phyloP scores from a whole-genome alignment of 1,140 invertebrate species.

The Rhyzopertha dominica region DNA sequence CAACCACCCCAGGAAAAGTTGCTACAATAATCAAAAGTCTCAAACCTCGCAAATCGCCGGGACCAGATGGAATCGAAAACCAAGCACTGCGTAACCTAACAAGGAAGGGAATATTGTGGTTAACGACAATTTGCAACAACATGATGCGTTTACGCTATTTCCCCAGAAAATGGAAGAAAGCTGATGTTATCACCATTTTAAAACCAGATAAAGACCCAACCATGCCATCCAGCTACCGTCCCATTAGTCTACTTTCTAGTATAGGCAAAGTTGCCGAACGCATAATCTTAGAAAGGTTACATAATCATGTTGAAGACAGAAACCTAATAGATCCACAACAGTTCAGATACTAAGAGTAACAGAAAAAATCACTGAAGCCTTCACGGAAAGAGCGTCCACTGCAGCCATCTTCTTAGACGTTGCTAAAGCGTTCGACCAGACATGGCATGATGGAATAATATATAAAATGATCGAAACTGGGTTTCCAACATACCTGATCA shows the following conservation, averaged over 20 bases:
- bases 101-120: slow-evolving; percentile 22
- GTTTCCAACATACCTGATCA: slow-evolving; percentile 10
- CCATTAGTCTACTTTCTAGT: slow-evolving; percentile 37
- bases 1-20: no score
- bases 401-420: slow-evolving; percentile 23
- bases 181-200: slow-evolving; percentile 32
- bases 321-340: no score
- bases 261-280: slow-evolving; percentile 36
- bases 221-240: slow-evolving; percentile 27
- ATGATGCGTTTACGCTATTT: slow-evolving; percentile 30
- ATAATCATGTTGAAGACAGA: no score
- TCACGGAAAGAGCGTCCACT: slow-evolving; percentile 20
- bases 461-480: slow-evolving; percentile 15
- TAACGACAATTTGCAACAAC: slow-evolving; percentile 36
- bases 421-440: slow-evolving; percentile 31
- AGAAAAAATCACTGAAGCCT: slow-evolving; percentile 15
- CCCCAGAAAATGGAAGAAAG: slow-evolving; percentile 35
- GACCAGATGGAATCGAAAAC: slow-evolving; percentile 30
- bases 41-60: slow-evolving; percentile 31
- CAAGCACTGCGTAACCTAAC: slow-evolving; percentile 28
- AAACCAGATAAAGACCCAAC: slow-evolving; percentile 41
- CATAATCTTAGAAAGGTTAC: slow-evolving; percentile 13
- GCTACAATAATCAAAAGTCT: slow-evolving; percentile 28
- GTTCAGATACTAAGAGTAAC: slow-evolving; percentile 20
- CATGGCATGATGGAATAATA: slow-evolving; percentile 20